Conservation (phyloP, 2,797 vertebrate species). For the Cryptoblepharus egeriae region DNA sequence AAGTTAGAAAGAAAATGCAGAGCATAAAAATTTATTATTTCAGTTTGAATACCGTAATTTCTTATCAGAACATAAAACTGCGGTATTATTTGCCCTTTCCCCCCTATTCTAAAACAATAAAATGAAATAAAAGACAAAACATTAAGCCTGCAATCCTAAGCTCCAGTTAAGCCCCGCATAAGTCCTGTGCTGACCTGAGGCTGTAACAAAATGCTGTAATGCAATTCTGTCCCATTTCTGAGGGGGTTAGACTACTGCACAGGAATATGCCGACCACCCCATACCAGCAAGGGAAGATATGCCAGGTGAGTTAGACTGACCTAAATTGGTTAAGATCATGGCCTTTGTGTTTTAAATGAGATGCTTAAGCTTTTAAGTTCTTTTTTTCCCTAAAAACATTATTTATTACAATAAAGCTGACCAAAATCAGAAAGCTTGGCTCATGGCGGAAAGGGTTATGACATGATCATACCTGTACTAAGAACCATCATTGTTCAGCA, state of each 20-base stretch:
- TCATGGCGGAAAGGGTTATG: no score
- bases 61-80: neutral
- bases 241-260: no score
- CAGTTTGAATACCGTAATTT: neutral
- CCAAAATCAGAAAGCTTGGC: neutral
- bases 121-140: neutral
- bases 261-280: no score
- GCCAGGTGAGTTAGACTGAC: no score
- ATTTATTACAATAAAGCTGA: neutral
- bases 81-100: neutral
- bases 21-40: neutral
- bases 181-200: no score
- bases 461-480: neutral
- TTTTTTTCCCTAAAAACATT: neutral
- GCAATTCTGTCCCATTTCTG: no score
- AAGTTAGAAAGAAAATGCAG: neutral
- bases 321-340: no score
- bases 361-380: conserved; percentile 31
- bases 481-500: neutral
- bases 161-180: no score
- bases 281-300: no score
- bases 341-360: neutral
- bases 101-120: neutral
- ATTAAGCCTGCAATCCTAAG: no score
- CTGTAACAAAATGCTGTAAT: no score